Percentiles rank a stretch among this genome's conserved stretches.
phyloP scores from a whole-genome alignment of 2,888 invertebrate genomes.

The Lithophane socia region DNA sequence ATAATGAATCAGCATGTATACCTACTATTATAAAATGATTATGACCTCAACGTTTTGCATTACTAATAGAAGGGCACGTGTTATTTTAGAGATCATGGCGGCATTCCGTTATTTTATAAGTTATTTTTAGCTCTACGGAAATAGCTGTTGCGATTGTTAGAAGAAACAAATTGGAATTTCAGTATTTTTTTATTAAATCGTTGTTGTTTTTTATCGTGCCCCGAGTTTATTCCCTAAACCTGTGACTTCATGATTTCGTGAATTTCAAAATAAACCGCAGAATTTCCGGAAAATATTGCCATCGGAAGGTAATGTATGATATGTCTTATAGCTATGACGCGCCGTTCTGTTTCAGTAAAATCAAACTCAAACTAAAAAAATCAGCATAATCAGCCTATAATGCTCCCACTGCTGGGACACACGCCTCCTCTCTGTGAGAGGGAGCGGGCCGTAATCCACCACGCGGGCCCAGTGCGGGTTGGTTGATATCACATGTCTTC shows the following conservation, averaged over 20 bases:
- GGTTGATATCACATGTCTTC: too few species aligned
- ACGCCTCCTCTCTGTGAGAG: too few species aligned
- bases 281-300: not conserved
- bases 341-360: not conserved
- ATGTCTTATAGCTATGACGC: not conserved
- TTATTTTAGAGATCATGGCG: not conserved
- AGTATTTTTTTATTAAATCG: not conserved
- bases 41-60: slow-evolving; percentile 32
- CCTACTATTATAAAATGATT: not conserved
- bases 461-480: too few species aligned
- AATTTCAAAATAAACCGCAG: not conserved
- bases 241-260: not conserved
- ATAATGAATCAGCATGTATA: slow-evolving; percentile 21
- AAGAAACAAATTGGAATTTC: not conserved
- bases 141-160: not conserved
- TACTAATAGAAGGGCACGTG: slow-evolving; percentile 4
- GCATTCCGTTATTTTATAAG: slow-evolving; percentile 17
- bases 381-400: too few species aligned
- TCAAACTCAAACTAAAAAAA: not conserved
- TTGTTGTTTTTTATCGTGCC: not conserved
- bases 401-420: too few species aligned
- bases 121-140: slow-evolving; percentile 22
- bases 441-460: too few species aligned
- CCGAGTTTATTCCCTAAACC: not conserved
- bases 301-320: not conserved